These are phyloP conservation scores for Sebastes iracundus DNA, from an alignment of 2,797 vertebrate genomes.

Conservation along the genomic window DNA sequence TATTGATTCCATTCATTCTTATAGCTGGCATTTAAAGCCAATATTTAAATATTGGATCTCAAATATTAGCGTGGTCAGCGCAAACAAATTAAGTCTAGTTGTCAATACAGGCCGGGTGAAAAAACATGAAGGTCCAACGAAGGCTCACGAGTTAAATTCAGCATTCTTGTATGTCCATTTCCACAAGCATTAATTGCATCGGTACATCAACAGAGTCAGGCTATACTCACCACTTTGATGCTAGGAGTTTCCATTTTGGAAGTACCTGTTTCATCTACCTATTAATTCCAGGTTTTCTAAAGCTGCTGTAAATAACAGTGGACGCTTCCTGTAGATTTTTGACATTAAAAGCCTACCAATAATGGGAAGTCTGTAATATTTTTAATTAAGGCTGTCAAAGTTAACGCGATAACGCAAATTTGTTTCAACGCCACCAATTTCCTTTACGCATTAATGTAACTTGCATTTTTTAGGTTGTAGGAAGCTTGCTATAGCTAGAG, in stretches of 20 bases:
- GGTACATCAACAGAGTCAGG: not conserved
- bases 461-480: too few species aligned
- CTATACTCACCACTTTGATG: not conserved
- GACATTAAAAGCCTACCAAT: not conserved
- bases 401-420: too few species aligned
- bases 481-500: too few species aligned
- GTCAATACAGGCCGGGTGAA: not conserved
- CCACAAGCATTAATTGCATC: not conserved
- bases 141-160: not conserved
- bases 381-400: not conserved
- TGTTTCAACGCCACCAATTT: too few species aligned
- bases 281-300: not conserved
- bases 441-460: too few species aligned
- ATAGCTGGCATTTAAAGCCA: not conserved
- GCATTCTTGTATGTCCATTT: not conserved
- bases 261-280: not conserved
- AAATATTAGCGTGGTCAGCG: not conserved
- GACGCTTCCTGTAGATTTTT: not conserved
- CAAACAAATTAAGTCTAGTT: not conserved
- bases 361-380: not conserved
- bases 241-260: not conserved
- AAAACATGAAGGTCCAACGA: not conserved
- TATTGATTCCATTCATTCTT: not conserved
- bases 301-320: not conserved
- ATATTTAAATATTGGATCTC: not conserved